Conservation (phyloP, 2,113 vertebrate species). For the Turnix velox region DNA sequence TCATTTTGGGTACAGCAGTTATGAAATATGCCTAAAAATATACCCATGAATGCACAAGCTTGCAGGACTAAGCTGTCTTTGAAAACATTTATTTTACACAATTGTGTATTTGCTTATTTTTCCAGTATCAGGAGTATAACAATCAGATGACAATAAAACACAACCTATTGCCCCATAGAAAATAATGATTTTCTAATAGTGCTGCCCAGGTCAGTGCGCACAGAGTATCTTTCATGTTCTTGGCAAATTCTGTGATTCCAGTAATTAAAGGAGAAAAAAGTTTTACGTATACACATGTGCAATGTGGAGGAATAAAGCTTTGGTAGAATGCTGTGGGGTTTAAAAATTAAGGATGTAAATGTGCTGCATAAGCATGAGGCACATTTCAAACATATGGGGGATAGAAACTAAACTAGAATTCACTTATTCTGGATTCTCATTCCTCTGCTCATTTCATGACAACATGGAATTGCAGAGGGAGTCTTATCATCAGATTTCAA, state of each 20-base stretch:
- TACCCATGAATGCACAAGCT: neutral
- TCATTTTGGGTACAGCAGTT: neutral
- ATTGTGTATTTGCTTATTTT: neutral
- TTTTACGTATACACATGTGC: neutral
- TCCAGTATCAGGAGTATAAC: neutral
- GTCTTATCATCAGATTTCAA: neutral
- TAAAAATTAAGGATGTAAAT: constrained; percentile 53
- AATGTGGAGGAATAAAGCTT: neutral
- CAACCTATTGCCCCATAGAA: neutral
- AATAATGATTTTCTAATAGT: neutral
- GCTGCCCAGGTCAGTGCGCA: neutral
- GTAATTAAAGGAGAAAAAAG: neutral
- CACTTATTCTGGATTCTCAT: constrained; percentile 18
- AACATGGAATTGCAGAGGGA: neutral
- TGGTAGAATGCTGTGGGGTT: constrained; percentile 10
- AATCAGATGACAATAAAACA: constrained; percentile 3
- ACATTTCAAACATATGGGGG: constrained; percentile 29
- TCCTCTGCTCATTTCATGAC: constrained; percentile 5
- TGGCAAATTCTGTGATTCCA: neutral
- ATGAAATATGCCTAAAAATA: neutral
- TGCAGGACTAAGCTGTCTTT: neutral
- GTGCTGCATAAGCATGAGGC: constrained; percentile 41
- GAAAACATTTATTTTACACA: neutral
- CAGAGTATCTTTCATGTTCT: neutral
- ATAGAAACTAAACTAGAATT: constrained; percentile 29